Evolutionary conservation across 1,140 invertebrate genomes (phyloP), one percentile per base, ranked within the genome.

Genomic region (Diprion similis): DNA sequence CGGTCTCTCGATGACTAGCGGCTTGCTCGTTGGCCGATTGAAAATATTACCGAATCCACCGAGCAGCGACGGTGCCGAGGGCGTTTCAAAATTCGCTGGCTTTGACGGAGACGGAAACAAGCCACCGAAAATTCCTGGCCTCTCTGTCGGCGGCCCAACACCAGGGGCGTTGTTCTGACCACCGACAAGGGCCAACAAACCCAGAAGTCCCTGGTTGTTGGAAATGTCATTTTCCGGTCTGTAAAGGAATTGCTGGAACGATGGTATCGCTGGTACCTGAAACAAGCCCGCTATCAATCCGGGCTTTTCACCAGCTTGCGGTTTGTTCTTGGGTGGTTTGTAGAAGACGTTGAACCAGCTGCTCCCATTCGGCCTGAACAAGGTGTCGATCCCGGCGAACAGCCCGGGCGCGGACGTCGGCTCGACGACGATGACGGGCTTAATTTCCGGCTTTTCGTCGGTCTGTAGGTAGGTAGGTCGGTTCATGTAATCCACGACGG

Each of bases 61-160:
- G 19, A 19, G 11, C 17, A 17, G 17, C 37, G 66, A 17, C 4
- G 66, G 15, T 15, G 6, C 11, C 17, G 66, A 3, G 10, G 66
- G 11, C 8, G 1, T n/a, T 18, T 48, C 37, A 1, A 24, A 24
- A 17, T 9, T 8, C 64, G 47, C 15, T 68, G 13, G 59, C 17
- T 46, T 73, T 17, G 17, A 71, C 71, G 46, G 66, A 66, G 66
- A 59, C 51, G 51, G 11, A 8, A 67, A 73, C 46, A 71, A 59
- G n/a, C 68, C 66, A 8, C 47, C 71, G 15, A 72, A 66, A 15
- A 73, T 17, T 73, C 74, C 69, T 8, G 71, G 74, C 64, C 69
- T 71, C n/a, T 51, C 47, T 7, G 73, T 71, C 13, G 73, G 51
- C 11, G 51, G 65, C 15, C 71, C 66, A 2, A 19, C n/a, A 15